Conservation (phyloP, 2,797 vertebrate species). For the Epinephelus coioides region DNA sequence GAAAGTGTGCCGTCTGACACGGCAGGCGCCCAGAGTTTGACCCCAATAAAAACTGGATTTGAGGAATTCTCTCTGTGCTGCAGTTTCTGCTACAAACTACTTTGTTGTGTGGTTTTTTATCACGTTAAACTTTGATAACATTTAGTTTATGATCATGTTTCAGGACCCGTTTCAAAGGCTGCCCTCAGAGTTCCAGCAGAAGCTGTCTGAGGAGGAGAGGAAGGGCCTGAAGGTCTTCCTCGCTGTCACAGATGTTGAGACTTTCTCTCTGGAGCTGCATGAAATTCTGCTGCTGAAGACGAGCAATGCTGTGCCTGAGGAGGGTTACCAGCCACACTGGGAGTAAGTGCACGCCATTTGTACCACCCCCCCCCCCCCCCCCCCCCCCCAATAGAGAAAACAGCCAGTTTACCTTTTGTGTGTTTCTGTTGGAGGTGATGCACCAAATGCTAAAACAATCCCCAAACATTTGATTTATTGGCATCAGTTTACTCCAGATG, state of each 20-base stretch:
- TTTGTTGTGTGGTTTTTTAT: background rate
- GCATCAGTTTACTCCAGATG: background rate
- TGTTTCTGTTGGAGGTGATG: conserved; percentile 5
- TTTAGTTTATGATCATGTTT: background rate
- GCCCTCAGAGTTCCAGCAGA: conserved; percentile 62
- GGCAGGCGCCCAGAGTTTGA: conserved; percentile 38
- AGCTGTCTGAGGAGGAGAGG: conserved; percentile 61
- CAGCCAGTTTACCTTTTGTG: conserved; percentile 41
- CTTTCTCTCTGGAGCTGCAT: conserved; percentile 83
- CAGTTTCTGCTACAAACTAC: background rate
- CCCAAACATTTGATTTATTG: background rate
- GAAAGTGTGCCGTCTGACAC: conserved; percentile 56
- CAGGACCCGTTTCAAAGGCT: conserved; percentile 83
- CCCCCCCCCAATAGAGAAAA: background rate
- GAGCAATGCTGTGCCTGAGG: conserved; percentile 19
- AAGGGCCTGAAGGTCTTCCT: conserved; percentile 77
- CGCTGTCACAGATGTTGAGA: conserved; percentile 71
- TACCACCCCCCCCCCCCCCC: background rate
- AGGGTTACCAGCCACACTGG: conserved; percentile 74
- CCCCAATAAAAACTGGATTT: conserved; percentile 43
- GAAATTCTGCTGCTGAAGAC: conserved; percentile 86
- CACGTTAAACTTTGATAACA: background rate
- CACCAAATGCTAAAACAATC: conserved; percentile 48
- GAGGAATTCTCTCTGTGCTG: conserved; percentile 3
- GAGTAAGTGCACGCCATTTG: conserved; percentile 76